A percentile compares a stretch with the other conserved stretches of the same genome.
These are phyloP conservation scores for Aphelenchoides fujianensis DNA, from an alignment of 1,140 invertebrate species.

Conservation along the genomic window DNA sequence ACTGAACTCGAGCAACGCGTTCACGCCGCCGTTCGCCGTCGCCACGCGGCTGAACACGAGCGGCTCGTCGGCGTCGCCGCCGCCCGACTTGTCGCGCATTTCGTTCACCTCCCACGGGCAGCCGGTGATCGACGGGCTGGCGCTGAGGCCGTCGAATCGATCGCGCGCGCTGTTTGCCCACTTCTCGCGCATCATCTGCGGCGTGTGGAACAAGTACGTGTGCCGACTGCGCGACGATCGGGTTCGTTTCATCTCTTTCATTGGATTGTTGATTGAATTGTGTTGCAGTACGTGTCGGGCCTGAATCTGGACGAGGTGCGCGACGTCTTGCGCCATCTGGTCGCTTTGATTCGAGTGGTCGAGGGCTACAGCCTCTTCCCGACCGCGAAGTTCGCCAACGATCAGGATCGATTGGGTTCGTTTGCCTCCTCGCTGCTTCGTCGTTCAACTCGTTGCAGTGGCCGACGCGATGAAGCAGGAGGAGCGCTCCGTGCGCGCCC, in stretches of 20 bases:
- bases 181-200: conserved; percentile 49
- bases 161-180: conserved; percentile 80
- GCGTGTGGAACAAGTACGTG: conserved; percentile 46
- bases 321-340: not conserved
- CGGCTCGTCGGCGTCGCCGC: conserved; percentile 1
- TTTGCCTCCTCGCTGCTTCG: not conserved
- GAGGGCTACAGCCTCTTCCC: not conserved
- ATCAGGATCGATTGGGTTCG: conserved; percentile 7
- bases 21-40: not conserved
- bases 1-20: not conserved
- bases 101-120: conserved; percentile 8
- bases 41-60: not conserved
- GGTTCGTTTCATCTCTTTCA: not conserved
- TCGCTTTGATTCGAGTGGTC: conserved; percentile 2
- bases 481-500: conserved; percentile 73
- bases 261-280: conserved; percentile 8
- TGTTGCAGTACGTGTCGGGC: conserved; percentile 25
- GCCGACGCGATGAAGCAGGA: conserved; percentile 59
- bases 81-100: conserved; percentile 29
- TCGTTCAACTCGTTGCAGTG: conserved; percentile 21
- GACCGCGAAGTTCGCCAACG: not conserved
- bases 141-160: conserved; percentile 75
- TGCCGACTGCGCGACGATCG: conserved; percentile 25
- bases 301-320: not conserved
- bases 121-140: conserved; percentile 57